Evolutionary conservation across 2,797 vertebrate genomes (phyloP).

Genomic region (Champsocephalus gunnari): DNA sequence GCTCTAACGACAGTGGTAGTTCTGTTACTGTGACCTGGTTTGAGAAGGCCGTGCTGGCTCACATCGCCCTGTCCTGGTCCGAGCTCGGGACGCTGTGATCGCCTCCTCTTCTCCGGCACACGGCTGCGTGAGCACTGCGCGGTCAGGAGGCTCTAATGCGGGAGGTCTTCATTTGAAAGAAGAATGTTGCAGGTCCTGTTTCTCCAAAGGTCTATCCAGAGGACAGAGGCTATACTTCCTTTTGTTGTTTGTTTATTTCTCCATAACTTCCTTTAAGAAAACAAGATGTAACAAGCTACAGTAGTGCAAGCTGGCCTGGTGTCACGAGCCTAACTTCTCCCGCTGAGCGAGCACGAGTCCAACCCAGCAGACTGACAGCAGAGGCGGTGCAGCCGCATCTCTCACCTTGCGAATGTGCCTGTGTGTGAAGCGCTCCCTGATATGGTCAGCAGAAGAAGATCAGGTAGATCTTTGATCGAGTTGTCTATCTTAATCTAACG

Average conservation of each 20-base stretch:
- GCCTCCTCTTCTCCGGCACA: neutral
- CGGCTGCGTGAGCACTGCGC: neutral
- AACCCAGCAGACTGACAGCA: neutral
- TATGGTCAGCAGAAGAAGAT: no score
- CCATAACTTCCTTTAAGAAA: conserved; percentile 1
- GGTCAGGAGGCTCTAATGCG: neutral
- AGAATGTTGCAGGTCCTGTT: conserved; percentile 47
- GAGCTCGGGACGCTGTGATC: conserved; percentile 21
- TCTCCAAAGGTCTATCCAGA: neutral
- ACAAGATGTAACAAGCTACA: neutral
- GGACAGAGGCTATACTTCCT: conserved; percentile 19
- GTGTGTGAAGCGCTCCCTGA: neutral
- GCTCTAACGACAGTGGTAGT: neutral
- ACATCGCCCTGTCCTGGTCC: conserved; percentile 15
- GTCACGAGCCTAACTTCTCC: neutral
- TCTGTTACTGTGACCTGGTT: neutral
- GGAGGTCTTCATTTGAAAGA: neutral
- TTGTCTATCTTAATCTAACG: no score
- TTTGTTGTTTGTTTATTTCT: neutral
- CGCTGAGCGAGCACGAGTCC: neutral
- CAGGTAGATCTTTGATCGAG: no score
- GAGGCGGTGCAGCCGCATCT: no score
- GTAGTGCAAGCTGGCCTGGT: neutral
- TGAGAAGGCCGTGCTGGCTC: neutral
- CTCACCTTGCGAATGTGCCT: no score